These are phyloP conservation scores for Nephrotoma appendiculata DNA, from an alignment of 2,888 invertebrate species.

Conservation along the genomic window DNA sequence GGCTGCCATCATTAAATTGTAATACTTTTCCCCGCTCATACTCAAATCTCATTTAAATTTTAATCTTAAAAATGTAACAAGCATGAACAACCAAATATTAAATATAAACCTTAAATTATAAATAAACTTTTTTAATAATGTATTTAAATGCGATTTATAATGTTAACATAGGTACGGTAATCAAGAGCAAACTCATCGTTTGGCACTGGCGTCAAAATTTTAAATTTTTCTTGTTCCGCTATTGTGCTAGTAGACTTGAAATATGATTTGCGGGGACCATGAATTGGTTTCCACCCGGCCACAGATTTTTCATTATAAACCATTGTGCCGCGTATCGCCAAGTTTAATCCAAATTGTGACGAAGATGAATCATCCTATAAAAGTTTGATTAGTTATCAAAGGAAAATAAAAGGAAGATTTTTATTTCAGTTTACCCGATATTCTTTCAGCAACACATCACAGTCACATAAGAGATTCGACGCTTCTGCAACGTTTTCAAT, in stretches of 20 bases:
- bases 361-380: slow-evolving; percentile 15
- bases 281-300: slow-evolving; percentile 59
- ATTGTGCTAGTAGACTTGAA: not conserved
- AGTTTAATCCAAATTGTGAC: slow-evolving; percentile 41
- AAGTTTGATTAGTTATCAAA: slow-evolving; percentile 8
- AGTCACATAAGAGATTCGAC: slow-evolving; percentile 50
- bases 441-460: slow-evolving; percentile 54
- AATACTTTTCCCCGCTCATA: not conserved
- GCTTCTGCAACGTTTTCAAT: slow-evolving; percentile 47
- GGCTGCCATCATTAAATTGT: not conserved
- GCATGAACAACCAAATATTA: not conserved
- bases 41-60: not conserved
- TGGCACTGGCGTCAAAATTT: not conserved
- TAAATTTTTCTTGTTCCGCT: not conserved
- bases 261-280: slow-evolving; percentile 26
- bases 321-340: slow-evolving; percentile 56
- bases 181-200: not conserved
- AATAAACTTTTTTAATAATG: not conserved
- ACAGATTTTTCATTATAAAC: slow-evolving; percentile 49
- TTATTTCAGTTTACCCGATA: slow-evolving; percentile 30
- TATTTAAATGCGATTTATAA: not conserved
- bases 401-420: not conserved
- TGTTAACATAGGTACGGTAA: not conserved
- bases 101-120: not conserved
- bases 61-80: not conserved